Evolutionary conservation across 2,113 vertebrate genomes (phyloP).

Genomic region (Pavo muticus): DNA sequence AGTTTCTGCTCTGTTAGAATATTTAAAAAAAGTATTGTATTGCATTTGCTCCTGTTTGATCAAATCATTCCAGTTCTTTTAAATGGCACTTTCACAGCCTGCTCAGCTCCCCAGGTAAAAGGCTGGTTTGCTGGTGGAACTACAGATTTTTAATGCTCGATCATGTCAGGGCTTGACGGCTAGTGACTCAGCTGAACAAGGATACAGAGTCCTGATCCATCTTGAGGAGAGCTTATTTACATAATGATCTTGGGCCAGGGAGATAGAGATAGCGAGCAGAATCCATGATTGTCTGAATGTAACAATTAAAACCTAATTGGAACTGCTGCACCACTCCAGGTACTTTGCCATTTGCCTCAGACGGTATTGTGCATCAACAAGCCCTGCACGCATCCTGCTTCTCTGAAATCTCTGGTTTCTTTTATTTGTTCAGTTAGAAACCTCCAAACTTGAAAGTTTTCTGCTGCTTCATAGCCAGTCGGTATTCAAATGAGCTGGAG

Average conservation of each 20-base stretch:
- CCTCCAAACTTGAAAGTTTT: conserved; percentile 18
- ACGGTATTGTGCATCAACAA: background rate
- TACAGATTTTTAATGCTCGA: background rate
- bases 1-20: background rate
- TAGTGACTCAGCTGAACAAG: background rate
- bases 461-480: background rate
- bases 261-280: background rate
- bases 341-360: background rate
- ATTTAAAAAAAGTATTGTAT: background rate
- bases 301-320: background rate
- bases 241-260: background rate
- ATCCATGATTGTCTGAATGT: background rate
- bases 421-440: conserved; percentile 34
- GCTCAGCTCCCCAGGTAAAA: background rate
- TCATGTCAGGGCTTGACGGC: background rate
- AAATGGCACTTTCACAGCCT: background rate
- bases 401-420: conserved; percentile 4
- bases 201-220: background rate
- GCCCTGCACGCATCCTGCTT: background rate
- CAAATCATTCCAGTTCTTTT: background rate
- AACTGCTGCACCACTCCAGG: background rate
- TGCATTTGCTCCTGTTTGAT: background rate
- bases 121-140: background rate
- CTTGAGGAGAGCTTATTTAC: background rate
- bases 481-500: conserved; percentile 24